These are phyloP conservation scores for Nylanderia fulva DNA, from an alignment of 1,140 invertebrate species.

Conservation along the genomic window DNA sequence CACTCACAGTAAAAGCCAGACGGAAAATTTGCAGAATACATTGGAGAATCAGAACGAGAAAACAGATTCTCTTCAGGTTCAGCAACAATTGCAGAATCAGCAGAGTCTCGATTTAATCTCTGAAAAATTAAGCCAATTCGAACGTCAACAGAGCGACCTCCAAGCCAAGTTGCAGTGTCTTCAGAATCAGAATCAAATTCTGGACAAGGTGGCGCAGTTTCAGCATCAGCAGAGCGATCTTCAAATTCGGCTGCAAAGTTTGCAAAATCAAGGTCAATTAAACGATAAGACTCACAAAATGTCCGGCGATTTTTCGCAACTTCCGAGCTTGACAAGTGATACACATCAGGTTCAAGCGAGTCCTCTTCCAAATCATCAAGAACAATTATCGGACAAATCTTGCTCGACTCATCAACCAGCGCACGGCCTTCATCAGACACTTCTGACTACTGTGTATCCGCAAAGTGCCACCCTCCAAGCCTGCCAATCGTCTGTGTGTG, in stretches of 20 bases:
- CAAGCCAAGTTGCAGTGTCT: slow-evolving; percentile 83
- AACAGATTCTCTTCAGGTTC: slow-evolving; percentile 57
- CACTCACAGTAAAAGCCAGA: slow-evolving; percentile 80
- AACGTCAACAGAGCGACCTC: slow-evolving; percentile 83
- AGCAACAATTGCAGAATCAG: slow-evolving; percentile 80
- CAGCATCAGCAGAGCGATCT: slow-evolving; percentile 82
- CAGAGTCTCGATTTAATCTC: slow-evolving; percentile 83
- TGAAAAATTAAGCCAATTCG: slow-evolving; percentile 83
- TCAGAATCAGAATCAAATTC: slow-evolving; percentile 84
- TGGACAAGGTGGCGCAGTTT: slow-evolving; percentile 83
- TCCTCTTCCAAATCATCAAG: slow-evolving; percentile 76
- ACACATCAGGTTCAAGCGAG: slow-evolving; percentile 72
- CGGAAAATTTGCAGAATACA: slow-evolving; percentile 76
- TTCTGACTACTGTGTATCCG: slow-evolving; percentile 72
- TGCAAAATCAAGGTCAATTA: slow-evolving; percentile 78
- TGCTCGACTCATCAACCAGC: slow-evolving; percentile 55
- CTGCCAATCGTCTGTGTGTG: slow-evolving; percentile 77
- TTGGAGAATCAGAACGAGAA: slow-evolving; percentile 75
- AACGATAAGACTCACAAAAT: slow-evolving; percentile 78
- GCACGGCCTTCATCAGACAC: slow-evolving; percentile 79
- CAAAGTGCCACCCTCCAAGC: slow-evolving; percentile 74
- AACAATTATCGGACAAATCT: slow-evolving; percentile 65
- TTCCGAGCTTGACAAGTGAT: slow-evolving; percentile 67
- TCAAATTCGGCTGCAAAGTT: slow-evolving; percentile 79
- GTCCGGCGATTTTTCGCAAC: slow-evolving; percentile 68